Conservation (phyloP, 2,888 invertebrate genomes). For the Acrocera orbiculus region DNA sequence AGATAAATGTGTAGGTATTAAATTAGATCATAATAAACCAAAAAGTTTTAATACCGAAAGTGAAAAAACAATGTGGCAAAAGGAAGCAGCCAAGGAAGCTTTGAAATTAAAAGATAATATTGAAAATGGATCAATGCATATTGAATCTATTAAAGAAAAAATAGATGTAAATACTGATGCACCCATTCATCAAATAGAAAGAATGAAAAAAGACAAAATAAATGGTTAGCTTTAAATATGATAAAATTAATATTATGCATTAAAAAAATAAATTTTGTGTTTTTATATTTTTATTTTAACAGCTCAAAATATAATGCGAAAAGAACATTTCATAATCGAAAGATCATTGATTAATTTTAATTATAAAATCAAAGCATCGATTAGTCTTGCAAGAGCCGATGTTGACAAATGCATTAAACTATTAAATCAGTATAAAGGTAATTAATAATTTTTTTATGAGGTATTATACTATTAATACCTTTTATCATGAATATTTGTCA, state of each 20-base stretch:
- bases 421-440: conserved; percentile 41
- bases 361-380: conserved; percentile 44
- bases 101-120: conserved; percentile 41
- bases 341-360: conserved; percentile 46
- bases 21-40: conserved; percentile 43
- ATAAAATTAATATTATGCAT: not conserved
- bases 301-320: conserved; percentile 1
- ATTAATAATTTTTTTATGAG: conserved; percentile 10
- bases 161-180: conserved; percentile 43
- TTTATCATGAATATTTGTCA: not conserved
- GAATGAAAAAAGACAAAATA: conserved; percentile 34
- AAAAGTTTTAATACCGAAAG: conserved; percentile 40
- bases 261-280: not conserved
- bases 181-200: conserved; percentile 40
- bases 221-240: conserved; percentile 29
- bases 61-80: conserved; percentile 44
- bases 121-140: conserved; percentile 41
- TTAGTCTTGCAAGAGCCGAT: conserved; percentile 43
- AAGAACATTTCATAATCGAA: conserved; percentile 29
- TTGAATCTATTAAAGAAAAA: conserved; percentile 38
- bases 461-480: not conserved
- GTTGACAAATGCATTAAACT: conserved; percentile 51
- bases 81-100: conserved; percentile 42
- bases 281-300: not conserved
- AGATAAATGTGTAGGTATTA: conserved; percentile 48